These are phyloP conservation scores for Eulimnadia texana DNA, from an alignment of 1,140 invertebrate species.

Conservation along the genomic window DNA sequence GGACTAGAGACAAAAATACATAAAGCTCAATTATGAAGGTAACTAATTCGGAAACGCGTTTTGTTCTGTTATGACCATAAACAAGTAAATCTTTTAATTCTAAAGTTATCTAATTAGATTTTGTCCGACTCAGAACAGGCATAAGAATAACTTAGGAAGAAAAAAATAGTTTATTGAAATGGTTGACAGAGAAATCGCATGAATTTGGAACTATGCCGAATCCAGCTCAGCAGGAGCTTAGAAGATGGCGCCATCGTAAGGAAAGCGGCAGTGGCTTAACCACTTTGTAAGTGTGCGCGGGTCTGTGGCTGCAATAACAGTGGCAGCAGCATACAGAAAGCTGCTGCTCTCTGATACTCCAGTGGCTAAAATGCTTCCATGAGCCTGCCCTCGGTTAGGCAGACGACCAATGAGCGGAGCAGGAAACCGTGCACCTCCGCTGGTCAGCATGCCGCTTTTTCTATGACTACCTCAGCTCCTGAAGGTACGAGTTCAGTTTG, in stretches of 20 bases:
- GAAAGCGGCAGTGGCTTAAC: not conserved
- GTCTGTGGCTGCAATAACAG: not conserved
- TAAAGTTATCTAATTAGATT: too few species aligned
- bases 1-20: too few species aligned
- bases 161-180: too few species aligned
- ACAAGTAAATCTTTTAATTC: too few species aligned
- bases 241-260: not conserved
- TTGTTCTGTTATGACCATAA: too few species aligned
- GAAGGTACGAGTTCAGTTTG: conserved; percentile 6
- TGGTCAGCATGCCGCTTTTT: not conserved
- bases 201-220: too few species aligned
- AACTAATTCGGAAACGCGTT: too few species aligned
- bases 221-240: not conserved
- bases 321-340: conserved; percentile 10
- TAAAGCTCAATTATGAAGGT: too few species aligned
- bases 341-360: conserved; percentile 10
- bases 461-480: conserved; percentile 13
- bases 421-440: not conserved
- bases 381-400: conserved; percentile 2
- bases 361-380: conserved; percentile 10
- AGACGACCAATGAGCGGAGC: conserved; percentile 6
- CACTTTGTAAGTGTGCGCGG: not conserved
- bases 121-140: too few species aligned
- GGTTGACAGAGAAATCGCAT: too few species aligned
- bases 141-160: too few species aligned